Conservation (phyloP, 2,113 vertebrate genomes). For the Proteles cristata region DNA sequence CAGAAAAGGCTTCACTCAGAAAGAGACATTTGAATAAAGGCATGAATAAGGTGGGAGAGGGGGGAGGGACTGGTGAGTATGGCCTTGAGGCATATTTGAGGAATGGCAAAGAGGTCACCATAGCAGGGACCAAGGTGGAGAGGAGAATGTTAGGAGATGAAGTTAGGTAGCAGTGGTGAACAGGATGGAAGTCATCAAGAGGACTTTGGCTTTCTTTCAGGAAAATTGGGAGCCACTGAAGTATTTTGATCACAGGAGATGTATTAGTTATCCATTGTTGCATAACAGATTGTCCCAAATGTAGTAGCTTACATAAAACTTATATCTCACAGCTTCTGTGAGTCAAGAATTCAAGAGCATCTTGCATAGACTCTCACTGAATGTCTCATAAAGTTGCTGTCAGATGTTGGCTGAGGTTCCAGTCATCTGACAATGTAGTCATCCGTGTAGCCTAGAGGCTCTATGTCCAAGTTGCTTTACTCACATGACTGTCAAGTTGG, state of each 20-base stretch:
- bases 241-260: background rate
- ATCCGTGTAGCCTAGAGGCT: no score
- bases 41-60: background rate
- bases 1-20: background rate
- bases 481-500: background rate
- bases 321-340: background rate
- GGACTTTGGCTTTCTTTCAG: background rate
- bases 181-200: background rate
- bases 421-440: no score
- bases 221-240: background rate
- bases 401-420: background rate
- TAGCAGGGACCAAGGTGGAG: no score
- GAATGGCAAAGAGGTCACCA: background rate
- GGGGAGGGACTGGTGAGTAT: no score
- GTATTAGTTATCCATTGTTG: background rate
- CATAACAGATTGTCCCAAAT: background rate
- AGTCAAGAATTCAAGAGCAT: background rate
- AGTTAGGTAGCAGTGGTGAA: background rate
- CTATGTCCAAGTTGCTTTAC: background rate
- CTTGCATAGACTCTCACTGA: background rate
- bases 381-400: background rate
- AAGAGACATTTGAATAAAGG: background rate
- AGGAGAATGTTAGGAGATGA: background rate
- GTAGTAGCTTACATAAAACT: background rate
- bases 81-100: background rate